Conservation (phyloP, 2,113 vertebrate species). For the Ptilonorhynchus violaceus region DNA sequence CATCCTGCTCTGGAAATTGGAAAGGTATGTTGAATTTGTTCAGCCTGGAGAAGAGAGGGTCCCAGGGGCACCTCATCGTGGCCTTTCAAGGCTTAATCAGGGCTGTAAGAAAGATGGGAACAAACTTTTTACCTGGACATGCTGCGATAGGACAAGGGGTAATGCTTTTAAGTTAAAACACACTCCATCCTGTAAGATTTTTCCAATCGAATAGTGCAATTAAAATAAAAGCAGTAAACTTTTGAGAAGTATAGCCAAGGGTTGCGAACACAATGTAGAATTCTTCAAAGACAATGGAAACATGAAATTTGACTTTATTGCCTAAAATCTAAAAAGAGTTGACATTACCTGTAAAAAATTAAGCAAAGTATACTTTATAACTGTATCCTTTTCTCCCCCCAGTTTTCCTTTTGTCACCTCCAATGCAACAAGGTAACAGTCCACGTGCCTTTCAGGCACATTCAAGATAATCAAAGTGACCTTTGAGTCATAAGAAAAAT, state of each 20-base stretch:
- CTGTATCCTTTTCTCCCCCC: not conserved
- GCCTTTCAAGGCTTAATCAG: not conserved
- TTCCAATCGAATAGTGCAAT: not conserved
- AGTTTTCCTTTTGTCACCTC: not conserved
- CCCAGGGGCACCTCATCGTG: not conserved
- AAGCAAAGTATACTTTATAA: not conserved
- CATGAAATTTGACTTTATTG: not conserved
- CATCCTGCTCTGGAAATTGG: not conserved
- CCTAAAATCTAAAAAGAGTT: not conserved
- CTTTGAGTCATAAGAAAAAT: not conserved
- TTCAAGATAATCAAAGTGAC: not conserved
- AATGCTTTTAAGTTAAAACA: not conserved
- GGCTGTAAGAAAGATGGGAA: not conserved
- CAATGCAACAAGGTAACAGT: not conserved
- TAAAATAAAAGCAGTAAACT: not conserved
- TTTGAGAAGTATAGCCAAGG: not conserved
- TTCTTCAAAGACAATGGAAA: not conserved
- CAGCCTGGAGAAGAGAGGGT: not conserved
- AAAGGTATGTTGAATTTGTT: not conserved
- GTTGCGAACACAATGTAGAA: not conserved
- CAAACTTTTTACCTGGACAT: not conserved
- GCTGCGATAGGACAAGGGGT: fast-evolving
- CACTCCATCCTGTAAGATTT: not conserved
- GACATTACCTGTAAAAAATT: not conserved
- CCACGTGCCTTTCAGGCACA: not conserved